A percentile compares a stretch with the other conserved stretches of the same genome.
Evolutionary conservation across 23 tunicate species (phyloP).

Genomic region (Halocynthia roretzi): DNA sequence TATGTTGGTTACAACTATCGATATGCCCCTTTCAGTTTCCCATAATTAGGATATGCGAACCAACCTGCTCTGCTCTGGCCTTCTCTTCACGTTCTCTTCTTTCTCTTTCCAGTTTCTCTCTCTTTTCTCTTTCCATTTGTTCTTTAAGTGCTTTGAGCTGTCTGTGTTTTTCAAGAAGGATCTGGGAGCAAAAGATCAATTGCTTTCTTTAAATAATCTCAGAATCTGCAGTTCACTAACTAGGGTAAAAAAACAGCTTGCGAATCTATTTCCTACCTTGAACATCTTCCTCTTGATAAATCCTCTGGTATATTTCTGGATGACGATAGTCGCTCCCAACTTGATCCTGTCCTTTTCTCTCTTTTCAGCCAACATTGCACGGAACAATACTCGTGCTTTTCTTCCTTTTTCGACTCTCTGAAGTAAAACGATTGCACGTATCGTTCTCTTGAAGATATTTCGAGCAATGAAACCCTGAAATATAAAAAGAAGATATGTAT

Average conservation of each 20-base stretch:
- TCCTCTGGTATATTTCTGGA: conserved; percentile 85
- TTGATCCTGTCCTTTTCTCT: conserved; percentile 34
- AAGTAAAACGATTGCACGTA: conserved; percentile 34
- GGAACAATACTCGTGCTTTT: conserved; percentile 50
- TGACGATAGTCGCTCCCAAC: conserved; percentile 46
- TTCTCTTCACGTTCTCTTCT: conserved; percentile 50
- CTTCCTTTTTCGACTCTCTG: conserved; percentile 72
- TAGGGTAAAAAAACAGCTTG: neutral
- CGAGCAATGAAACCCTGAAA: conserved; percentile 72
- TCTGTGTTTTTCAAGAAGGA: conserved; percentile 74
- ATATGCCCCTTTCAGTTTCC: too few species aligned
- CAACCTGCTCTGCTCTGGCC: conserved; percentile 12
- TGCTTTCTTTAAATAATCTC: neutral
- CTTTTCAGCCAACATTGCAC: conserved; percentile 53
- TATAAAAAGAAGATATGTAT: neutral
- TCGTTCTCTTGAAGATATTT: conserved; percentile 14
- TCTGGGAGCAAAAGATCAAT: conserved; percentile 26
- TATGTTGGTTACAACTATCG: too few species aligned
- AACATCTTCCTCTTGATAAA: conserved; percentile 49
- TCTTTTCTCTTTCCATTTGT: conserved; percentile 89
- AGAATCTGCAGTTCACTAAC: neutral
- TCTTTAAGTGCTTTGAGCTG: conserved; percentile 78
- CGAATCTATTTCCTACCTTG: conserved; percentile 32
- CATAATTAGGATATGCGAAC: too few species aligned
- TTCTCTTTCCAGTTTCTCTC: conserved; percentile 65